Conservation (phyloP, 2,797 vertebrate genomes). For the Macroramphosus scolopax region DNA sequence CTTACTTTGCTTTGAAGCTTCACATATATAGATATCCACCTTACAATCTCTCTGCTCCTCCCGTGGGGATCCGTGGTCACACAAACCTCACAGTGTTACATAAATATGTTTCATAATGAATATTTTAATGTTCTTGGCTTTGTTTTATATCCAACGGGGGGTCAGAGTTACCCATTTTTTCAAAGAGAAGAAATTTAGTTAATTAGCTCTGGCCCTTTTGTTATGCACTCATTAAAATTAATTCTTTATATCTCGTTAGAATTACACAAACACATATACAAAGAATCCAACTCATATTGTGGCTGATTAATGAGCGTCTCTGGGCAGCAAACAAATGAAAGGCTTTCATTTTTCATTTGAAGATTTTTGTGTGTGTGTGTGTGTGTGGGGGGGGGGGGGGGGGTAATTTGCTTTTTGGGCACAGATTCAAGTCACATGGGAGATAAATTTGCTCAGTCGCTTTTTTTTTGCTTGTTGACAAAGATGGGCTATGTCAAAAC, state of each 20-base stretch:
- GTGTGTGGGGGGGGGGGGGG: background rate
- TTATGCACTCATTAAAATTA: constrained; percentile 71
- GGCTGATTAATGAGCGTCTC: constrained; percentile 57
- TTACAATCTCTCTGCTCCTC: constrained; percentile 55
- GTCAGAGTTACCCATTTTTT: constrained; percentile 66
- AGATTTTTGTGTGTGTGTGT: constrained; percentile 16
- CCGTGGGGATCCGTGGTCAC: constrained; percentile 58
- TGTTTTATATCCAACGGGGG: constrained; percentile 67
- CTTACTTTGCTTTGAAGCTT: constrained; percentile 72
- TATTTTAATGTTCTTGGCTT: constrained; percentile 65
- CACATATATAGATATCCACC: constrained; percentile 60
- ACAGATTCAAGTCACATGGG: constrained; percentile 37
- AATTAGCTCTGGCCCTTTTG: constrained; percentile 73
- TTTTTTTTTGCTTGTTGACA: constrained; percentile 41
- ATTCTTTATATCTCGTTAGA: constrained; percentile 64
- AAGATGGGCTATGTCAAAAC: constrained; percentile 29
- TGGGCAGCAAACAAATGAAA: constrained; percentile 44
- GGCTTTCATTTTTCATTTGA: constrained; percentile 34
- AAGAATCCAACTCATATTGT: constrained; percentile 46
- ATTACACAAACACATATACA: constrained; percentile 58
- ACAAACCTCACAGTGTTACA: constrained; percentile 61
- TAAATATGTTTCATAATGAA: constrained; percentile 73
- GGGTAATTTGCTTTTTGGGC: constrained; percentile 25
- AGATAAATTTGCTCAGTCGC: constrained; percentile 40
- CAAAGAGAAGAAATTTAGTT: constrained; percentile 67